Percentiles rank a stretch among this genome's conserved stretches.
These are phyloP conservation scores for Athrips mouffetella DNA, from an alignment of 2,888 invertebrate genomes.

Conservation along the genomic window DNA sequence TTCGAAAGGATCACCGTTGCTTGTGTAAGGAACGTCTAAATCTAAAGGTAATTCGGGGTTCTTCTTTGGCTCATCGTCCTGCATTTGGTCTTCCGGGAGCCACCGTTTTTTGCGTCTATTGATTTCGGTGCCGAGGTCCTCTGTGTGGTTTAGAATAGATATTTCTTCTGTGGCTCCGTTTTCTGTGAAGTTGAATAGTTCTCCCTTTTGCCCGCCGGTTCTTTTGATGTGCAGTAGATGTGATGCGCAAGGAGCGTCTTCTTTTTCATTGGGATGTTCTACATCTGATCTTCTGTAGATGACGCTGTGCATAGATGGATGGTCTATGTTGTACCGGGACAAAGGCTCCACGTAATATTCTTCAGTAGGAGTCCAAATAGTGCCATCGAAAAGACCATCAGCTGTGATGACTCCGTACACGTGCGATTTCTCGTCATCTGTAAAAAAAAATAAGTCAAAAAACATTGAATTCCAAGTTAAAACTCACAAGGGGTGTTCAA, in stretches of 20 bases:
- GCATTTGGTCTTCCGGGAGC: slow-evolving; percentile 82
- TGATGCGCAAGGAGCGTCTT: slow-evolving; percentile 75
- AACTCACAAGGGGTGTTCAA: too few species aligned
- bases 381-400: slow-evolving; percentile 94
- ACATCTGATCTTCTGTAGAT: slow-evolving; percentile 91
- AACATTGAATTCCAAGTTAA: too few species aligned
- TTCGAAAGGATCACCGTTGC: slow-evolving; percentile 77
- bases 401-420: slow-evolving; percentile 92
- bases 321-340: slow-evolving; percentile 80
- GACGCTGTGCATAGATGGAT: slow-evolving; percentile 85
- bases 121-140: slow-evolving; percentile 56
- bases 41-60: slow-evolving; percentile 82
- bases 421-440: slow-evolving; percentile 89
- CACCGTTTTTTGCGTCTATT: slow-evolving; percentile 79
- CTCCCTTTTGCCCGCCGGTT: slow-evolving; percentile 53
- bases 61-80: slow-evolving; percentile 77
- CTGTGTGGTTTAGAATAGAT: slow-evolving; percentile 52
- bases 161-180: slow-evolving; percentile 45
- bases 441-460: slow-evolving; percentile 45
- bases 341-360: slow-evolving; percentile 92
- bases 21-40: slow-evolving; percentile 81
- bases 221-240: slow-evolving; percentile 77
- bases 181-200: slow-evolving; percentile 63
- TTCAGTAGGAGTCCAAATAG: slow-evolving; percentile 86
- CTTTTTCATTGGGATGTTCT: slow-evolving; percentile 61